Evolutionary conservation across 2,888 invertebrate genomes (phyloP), one percentile per base, ranked within the genome.

Genomic region (Ornithoptera priamus): DNA sequence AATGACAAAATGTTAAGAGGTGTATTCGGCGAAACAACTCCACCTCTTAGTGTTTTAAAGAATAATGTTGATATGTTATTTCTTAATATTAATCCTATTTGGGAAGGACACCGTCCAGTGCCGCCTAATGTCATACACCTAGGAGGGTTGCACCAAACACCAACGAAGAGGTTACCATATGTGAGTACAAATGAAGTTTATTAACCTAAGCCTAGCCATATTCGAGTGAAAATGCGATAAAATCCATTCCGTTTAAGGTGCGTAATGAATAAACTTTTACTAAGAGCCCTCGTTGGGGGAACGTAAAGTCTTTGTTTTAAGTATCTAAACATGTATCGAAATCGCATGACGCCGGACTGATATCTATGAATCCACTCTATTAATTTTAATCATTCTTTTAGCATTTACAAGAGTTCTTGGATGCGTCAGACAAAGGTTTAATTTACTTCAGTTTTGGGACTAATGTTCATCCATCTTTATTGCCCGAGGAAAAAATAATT

Each of bases 91-190:
- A 73, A 75, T 69, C 73, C 74, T 1, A 42, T 74, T 2, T 76
- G 76, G 76, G 74, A 74, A 18, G 71, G 64, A 17, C 75, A 74
- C 36, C 72, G 74, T 1, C 76, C 75, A 7, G 71, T 75, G 22
- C 75, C 75, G 2, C 71, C 75, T 1, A 72, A 71, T 50, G 68
- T 75, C 17, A 57, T 75, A 50, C 73, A 72, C 46, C 71, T 75
- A 64, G 75, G 76, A 42, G 74, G 74, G 1, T 62, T 75, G 18
- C 76, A 75, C 69, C 72, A 72, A 58, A 74, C 72, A 39, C 64
- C 72, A 56, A 12, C 46, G 8, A 74, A 74, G 22, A 70, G 74
- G 53, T 72, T 90, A 58, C 85, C 86, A 20, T 20, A 42, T 39
- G 65, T 65, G 42, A 58, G 42, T 22, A 18, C n/a, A 53, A 5